Evolutionary conservation across 1,140 invertebrate species (phyloP).

Genomic region (Melipona quadrifasciata): DNA sequence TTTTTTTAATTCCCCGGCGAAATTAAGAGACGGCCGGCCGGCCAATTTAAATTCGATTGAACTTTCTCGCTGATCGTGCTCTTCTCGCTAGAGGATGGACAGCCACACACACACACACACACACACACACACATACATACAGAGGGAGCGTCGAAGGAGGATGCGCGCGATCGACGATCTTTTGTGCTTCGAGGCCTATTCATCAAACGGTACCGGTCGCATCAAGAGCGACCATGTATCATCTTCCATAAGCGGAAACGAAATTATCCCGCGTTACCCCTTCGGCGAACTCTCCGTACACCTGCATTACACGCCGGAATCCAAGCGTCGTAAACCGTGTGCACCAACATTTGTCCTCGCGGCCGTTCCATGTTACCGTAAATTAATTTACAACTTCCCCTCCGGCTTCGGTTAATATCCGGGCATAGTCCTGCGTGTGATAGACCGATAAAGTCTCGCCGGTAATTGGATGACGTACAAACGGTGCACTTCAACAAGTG

Average conservation of each 20-base stretch:
- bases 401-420: conserved; percentile 23
- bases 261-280: conserved; percentile 19
- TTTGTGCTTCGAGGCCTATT: not conserved
- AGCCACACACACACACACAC: no score
- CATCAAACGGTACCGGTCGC: not conserved
- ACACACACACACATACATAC: no score
- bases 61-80: not conserved
- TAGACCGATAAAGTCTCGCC: conserved; percentile 51
- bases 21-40: not conserved
- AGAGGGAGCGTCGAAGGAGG: not conserved
- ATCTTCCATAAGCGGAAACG: conserved; percentile 32
- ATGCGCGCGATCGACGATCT: not conserved
- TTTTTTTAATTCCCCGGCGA: conserved; percentile 4
- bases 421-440: conserved; percentile 24
- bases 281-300: not conserved
- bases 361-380: conserved; percentile 27
- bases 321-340: not conserved
- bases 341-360: conserved; percentile 27
- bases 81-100: not conserved
- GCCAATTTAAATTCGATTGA: conserved; percentile 30
- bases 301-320: not conserved
- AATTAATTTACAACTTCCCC: conserved; percentile 53
- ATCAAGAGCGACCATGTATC: conserved; percentile 11
- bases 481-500: conserved; percentile 47
- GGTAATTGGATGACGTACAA: conserved; percentile 48